Evolutionary conservation across 1,140 invertebrate species (phyloP).

Genomic region (Heliconius congener): DNA sequence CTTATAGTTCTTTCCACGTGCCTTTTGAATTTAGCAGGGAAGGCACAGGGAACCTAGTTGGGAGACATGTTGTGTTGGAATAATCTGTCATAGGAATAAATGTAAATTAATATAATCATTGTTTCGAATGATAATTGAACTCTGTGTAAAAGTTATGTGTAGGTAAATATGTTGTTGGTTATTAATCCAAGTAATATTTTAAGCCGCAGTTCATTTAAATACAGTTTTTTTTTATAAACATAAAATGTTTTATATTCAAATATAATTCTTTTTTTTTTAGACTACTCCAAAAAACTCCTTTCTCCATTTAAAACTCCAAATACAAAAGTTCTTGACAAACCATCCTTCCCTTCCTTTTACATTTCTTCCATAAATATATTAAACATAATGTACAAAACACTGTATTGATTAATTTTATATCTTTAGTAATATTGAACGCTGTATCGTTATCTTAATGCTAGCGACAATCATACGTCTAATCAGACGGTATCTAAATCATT

Average conservation of each 20-base stretch:
- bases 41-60: neutral
- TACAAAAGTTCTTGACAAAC: neutral
- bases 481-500: neutral
- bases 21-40: neutral
- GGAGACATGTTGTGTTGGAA: no score
- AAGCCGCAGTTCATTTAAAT: no score
- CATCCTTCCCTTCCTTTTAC: neutral
- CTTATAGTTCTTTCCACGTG: neutral
- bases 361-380: neutral
- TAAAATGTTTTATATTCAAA: no score
- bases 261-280: no score
- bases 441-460: neutral
- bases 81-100: no score
- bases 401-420: constrained; percentile 1
- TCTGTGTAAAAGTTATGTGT: no score
- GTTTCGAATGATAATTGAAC: no score
- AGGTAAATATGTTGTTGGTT: no score
- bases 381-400: neutral
- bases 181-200: no score
- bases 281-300: no score
- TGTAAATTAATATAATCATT: no score
- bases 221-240: no score
- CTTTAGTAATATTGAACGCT: neutral
- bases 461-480: neutral
- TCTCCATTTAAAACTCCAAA: neutral